Percentiles rank a stretch among this genome's conserved stretches.
Evolutionary conservation across 2,113 vertebrate genomes (phyloP).

Genomic region (Triplophysa dalaica): DNA sequence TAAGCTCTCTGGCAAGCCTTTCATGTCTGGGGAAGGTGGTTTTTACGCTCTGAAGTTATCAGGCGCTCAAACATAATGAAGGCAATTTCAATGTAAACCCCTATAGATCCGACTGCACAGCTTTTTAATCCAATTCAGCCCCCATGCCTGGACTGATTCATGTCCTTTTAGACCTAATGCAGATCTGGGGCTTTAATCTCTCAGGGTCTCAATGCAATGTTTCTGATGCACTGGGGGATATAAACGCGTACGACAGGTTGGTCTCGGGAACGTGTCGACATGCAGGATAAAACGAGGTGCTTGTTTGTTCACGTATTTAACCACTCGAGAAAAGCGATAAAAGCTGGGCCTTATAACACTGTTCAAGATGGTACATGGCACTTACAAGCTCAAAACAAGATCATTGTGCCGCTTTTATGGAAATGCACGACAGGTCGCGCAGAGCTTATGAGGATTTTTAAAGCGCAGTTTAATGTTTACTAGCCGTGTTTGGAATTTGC

Average conservation of each 20-base stretch:
- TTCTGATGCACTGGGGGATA: neutral
- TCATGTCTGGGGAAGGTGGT: conserved; percentile 14
- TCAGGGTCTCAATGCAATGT: neutral
- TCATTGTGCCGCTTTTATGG: neutral
- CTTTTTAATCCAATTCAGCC: conserved; percentile 28
- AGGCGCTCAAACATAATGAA: conserved; percentile 12
- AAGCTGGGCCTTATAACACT: neutral
- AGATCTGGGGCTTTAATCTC: neutral
- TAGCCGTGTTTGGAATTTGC: neutral
- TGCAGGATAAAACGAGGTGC: neutral
- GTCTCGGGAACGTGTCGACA: neutral
- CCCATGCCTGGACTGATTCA: neutral
- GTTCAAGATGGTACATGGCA: neutral
- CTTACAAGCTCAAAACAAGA: neutral
- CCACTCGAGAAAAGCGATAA: neutral
- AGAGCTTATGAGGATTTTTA: neutral
- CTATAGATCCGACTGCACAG: conserved; percentile 30
- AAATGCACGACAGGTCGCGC: neutral
- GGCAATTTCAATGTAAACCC: conserved; percentile 30
- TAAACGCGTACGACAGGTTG: neutral
- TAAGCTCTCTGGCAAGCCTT: conserved; percentile 25
- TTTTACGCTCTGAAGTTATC: conserved; percentile 8
- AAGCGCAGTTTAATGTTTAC: neutral
- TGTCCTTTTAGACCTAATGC: neutral
- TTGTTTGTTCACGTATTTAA: neutral